Conservation (phyloP, 2,797 vertebrate species). For the Cichlasoma orientale region DNA sequence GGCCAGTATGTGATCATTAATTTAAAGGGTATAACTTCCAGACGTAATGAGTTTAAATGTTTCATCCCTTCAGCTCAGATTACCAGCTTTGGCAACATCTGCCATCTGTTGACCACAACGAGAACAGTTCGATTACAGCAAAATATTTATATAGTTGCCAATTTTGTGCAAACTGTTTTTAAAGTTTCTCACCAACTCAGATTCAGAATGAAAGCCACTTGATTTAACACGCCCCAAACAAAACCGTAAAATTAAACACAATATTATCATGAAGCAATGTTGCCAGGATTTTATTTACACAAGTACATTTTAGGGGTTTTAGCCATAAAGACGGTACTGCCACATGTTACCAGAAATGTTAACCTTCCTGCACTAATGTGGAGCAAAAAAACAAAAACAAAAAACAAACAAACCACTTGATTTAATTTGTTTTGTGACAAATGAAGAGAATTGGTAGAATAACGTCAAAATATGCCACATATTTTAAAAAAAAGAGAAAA, state of each 20-base stretch:
- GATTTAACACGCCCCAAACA: not conserved
- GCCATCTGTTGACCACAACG: slow-evolving; percentile 59
- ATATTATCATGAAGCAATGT: slow-evolving; percentile 27
- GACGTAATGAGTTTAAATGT: not conserved
- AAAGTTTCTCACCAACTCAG: not conserved
- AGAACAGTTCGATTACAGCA: not conserved
- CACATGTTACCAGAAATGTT: slow-evolving; percentile 51
- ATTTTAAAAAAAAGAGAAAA: not conserved
- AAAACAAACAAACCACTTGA: not conserved
- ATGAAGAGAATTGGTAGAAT: slow-evolving; percentile 2
- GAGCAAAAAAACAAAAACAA: slow-evolving; percentile 17
- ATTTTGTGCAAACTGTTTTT: too few species aligned
- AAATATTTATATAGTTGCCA: too few species aligned
- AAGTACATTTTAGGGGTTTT: slow-evolving; percentile 70
- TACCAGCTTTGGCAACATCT: not conserved
- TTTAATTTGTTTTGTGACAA: slow-evolving; percentile 19
- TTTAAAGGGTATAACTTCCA: not conserved
- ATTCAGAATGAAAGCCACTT: not conserved
- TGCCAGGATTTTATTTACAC: slow-evolving; percentile 83
- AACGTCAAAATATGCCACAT: slow-evolving; percentile 12
- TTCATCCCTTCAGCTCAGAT: not conserved
- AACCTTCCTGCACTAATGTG: slow-evolving; percentile 19
- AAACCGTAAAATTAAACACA: slow-evolving; percentile 16
- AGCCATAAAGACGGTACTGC: slow-evolving; percentile 55
- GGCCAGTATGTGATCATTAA: fast-evolving